Percentiles rank a stretch among this genome's conserved stretches.
Evolutionary conservation across 2,888 invertebrate species (phyloP).

Genomic region (Cataglyphis livida): DNA sequence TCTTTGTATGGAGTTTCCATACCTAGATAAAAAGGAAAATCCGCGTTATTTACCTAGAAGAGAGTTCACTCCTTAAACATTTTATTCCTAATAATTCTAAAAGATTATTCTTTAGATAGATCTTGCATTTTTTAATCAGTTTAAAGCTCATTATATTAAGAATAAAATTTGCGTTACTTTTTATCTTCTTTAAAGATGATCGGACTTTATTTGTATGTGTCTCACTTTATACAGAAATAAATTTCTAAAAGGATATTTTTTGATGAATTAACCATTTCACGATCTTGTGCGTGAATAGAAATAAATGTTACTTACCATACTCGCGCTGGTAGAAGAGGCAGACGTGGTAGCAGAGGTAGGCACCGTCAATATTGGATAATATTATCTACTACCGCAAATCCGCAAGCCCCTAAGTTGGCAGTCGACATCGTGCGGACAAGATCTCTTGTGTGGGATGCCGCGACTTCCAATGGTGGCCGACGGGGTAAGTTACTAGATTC

Average conservation of each 20-base stretch:
- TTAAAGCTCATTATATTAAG: background rate
- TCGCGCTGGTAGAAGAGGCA: constrained; percentile 83
- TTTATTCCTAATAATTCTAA: constrained; percentile 20
- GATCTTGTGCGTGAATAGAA: constrained; percentile 5
- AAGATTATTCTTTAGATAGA: background rate
- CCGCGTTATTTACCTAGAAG: constrained; percentile 47
- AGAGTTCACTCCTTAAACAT: constrained; percentile 42
- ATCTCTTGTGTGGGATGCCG: constrained; percentile 95
- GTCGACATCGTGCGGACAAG: constrained; percentile 96
- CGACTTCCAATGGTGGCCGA: constrained; percentile 96
- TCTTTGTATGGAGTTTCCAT: constrained; percentile 53
- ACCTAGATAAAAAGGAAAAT: constrained; percentile 49
- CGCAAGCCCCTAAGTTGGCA: constrained; percentile 96
- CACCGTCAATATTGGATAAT: constrained; percentile 90
- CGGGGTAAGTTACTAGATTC: constrained; percentile 96
- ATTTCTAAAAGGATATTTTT: background rate
- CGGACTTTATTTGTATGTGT: background rate
- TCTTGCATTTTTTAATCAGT: background rate
- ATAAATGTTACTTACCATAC: constrained; percentile 80
- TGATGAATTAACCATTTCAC: background rate
- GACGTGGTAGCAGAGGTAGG: constrained; percentile 84
- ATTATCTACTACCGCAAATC: constrained; percentile 96
- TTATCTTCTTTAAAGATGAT: background rate
- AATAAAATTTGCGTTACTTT: background rate
- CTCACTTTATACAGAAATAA: background rate